These are phyloP conservation scores for Mesocentrotus franciscanus DNA, from an alignment of 53 echinoderm and acorn worm genomes.

Conservation along the genomic window DNA sequence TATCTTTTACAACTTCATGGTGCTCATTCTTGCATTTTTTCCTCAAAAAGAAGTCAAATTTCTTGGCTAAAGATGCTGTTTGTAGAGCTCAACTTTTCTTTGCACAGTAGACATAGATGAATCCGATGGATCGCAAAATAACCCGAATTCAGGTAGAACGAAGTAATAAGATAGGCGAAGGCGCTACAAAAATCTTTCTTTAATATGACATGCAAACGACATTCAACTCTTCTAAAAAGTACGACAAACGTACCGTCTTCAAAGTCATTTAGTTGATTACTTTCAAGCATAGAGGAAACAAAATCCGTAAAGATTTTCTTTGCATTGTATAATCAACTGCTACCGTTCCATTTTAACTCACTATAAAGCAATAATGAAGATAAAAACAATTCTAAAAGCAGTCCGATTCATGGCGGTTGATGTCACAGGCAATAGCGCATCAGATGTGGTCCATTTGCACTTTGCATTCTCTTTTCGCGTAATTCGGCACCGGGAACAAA, in stretches of 20 bases:
- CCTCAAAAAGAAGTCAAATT: too few species aligned
- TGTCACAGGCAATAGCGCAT: constrained; percentile 61
- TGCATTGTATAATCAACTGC: constrained; percentile 46
- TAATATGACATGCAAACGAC: constrained; percentile 56
- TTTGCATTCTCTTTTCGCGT: constrained; percentile 60
- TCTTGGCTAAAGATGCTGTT: background rate
- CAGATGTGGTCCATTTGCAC: constrained; percentile 46
- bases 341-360: background rate
- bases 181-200: constrained; percentile 15
- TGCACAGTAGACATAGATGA: background rate
- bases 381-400: constrained; percentile 48
- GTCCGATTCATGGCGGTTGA: constrained; percentile 58
- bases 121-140: background rate
- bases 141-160: constrained; percentile 17
- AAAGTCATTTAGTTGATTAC: constrained; percentile 66
- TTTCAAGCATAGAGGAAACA: constrained; percentile 17
- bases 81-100: constrained; percentile 38
- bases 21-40: background rate
- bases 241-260: constrained; percentile 47
- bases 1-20: background rate
- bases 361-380: background rate
- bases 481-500: constrained; percentile 61
- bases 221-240: constrained; percentile 44
- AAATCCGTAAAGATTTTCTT: constrained; percentile 46
- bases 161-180: constrained; percentile 6